phyloP scores from a whole-genome alignment of 92 coral and sea anemone species.

The Umimayanthus chanpuru region DNA sequence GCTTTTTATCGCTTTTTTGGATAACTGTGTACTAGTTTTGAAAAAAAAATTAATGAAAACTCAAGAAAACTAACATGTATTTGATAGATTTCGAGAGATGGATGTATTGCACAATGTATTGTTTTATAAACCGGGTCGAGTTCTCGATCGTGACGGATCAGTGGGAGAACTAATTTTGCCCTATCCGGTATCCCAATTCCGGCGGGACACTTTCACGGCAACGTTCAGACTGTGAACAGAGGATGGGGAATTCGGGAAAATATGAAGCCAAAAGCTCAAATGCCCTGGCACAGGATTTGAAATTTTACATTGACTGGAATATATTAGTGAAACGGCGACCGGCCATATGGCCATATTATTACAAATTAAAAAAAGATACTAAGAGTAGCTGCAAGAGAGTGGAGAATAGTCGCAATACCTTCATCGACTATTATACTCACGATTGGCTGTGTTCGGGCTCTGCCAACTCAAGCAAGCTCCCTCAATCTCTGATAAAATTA shows the following conservation, averaged over 20 bases:
- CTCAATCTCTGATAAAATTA: conserved; percentile 13
- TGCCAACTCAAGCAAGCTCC: conserved; percentile 29
- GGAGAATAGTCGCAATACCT: conserved; percentile 4
- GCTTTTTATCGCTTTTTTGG: background rate
- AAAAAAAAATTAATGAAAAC: background rate
- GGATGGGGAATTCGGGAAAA: background rate
- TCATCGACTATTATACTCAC: too few relatives aligned
- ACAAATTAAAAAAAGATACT: too few relatives aligned
- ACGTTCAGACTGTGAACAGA: too few relatives aligned
- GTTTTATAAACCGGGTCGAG: background rate
- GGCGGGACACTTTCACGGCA: too few relatives aligned
- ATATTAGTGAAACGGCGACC: background rate
- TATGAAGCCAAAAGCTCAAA: background rate
- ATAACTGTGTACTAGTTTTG: background rate
- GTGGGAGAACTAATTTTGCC: background rate
- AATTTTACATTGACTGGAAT: background rate
- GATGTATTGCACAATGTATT: background rate
- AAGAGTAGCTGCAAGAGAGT: background rate
- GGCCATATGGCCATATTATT: too few relatives aligned
- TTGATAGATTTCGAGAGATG: background rate
- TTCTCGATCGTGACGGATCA: background rate
- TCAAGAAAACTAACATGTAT: background rate
- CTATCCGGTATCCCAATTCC: too few relatives aligned
- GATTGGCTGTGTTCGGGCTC: conserved; percentile 30
- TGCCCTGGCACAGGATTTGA: background rate